Percentiles rank a stretch among this genome's conserved stretches.
Conservation (phyloP, 2,888 invertebrate genomes). For the Caradrina kadenii region DNA sequence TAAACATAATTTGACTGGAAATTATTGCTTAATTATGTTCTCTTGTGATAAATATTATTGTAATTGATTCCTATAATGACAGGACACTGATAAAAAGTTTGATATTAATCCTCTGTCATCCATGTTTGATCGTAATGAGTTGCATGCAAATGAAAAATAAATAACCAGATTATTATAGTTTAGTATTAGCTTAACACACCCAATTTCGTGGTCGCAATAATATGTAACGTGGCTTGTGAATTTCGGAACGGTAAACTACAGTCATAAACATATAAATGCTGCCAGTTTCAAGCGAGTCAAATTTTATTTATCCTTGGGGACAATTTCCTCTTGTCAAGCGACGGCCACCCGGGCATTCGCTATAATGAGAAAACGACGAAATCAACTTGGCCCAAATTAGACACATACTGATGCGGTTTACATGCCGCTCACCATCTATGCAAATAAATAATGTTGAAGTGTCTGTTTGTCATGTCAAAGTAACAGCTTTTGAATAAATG, state of each 20-base stretch:
- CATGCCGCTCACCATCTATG: constrained; percentile 67
- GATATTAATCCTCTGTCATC: constrained; percentile 26
- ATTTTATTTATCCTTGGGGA: constrained; percentile 87
- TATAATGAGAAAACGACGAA: constrained; percentile 87
- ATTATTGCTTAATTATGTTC: constrained; percentile 61
- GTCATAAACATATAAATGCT: constrained; percentile 85
- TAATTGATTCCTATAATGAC: constrained; percentile 41
- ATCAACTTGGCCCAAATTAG: constrained; percentile 87
- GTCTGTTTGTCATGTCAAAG: too few relatives aligned
- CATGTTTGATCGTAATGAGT: constrained; percentile 18
- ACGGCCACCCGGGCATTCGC: constrained; percentile 87
- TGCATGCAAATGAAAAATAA: constrained; percentile 4
- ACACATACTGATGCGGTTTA: constrained; percentile 75
- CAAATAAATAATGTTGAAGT: too few relatives aligned
- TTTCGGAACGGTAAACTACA: constrained; percentile 72
- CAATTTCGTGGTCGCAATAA: constrained; percentile 43
- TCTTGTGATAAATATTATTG: constrained; percentile 57
- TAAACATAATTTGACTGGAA: constrained; percentile 57
- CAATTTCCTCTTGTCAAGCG: constrained; percentile 88
- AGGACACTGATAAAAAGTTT: constrained; percentile 38
- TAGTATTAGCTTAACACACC: constrained; percentile 25
- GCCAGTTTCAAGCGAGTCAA: constrained; percentile 82
- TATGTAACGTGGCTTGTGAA: constrained; percentile 57
- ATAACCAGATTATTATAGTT: constrained; percentile 8
- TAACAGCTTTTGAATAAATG: too few relatives aligned